A percentile compares a stretch with the other conserved stretches of the same genome.
phyloP scores from a whole-genome alignment of 2,797 vertebrate species.

The Hyperoplus lanceolatus region DNA sequence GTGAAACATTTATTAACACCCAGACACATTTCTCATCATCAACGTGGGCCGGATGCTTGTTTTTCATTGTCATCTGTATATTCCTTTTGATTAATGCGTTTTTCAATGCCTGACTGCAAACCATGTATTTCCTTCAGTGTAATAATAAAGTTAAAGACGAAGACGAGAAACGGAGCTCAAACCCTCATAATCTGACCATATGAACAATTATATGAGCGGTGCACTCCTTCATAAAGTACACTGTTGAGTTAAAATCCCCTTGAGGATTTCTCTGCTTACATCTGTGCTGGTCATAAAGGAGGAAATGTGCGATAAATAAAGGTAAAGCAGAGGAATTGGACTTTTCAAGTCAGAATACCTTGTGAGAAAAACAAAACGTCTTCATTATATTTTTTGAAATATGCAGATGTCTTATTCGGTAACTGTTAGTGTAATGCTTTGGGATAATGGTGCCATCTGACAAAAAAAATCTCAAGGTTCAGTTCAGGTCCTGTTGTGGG shows the following conservation, averaged over 20 bases:
- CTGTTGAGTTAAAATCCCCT: not conserved
- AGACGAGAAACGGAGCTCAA: conserved; percentile 7
- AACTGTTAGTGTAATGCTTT: too few species aligned
- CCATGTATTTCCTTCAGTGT: conserved; percentile 24
- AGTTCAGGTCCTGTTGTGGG: not conserved
- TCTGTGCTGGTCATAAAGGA: not conserved
- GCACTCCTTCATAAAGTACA: conserved; percentile 8
- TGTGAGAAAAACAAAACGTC: too few species aligned
- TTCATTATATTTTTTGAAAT: too few species aligned
- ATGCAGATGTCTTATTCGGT: too few species aligned
- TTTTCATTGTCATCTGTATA: conserved; percentile 26
- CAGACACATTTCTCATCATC: not conserved
- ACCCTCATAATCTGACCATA: conserved; percentile 9
- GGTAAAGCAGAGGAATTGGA: not conserved
- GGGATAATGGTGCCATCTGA: too few species aligned
- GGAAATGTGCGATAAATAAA: not conserved
- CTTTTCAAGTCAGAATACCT: not conserved
- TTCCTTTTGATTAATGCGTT: conserved; percentile 43
- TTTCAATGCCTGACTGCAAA: conserved; percentile 6
- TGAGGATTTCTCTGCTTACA: not conserved
- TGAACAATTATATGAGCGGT: conserved; percentile 12
- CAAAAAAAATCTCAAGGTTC: not conserved
- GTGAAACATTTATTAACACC: not conserved
- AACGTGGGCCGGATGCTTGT: not conserved
- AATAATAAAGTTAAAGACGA: conserved; percentile 31